Base-by-base conservation (phyloP, 1,140 invertebrate genomes). In the Ostrea edulis region DNA sequence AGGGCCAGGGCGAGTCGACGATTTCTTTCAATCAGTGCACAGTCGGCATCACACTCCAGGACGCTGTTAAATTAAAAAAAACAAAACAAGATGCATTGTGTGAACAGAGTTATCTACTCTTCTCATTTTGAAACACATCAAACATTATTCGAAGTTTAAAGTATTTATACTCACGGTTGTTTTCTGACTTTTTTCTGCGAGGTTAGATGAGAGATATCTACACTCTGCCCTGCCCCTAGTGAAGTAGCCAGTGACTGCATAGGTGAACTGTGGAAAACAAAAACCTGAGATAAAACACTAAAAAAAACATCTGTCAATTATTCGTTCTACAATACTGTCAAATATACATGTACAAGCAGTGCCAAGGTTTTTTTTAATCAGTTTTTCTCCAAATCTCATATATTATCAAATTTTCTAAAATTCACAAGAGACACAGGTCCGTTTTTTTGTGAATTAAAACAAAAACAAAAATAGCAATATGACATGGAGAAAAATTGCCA, bases 21-120 rank as follows among this genome's bases (percentile, higher is more conserved):
- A 94, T 99, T 98, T 82, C 98, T 96, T 92, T 98, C 98, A 52
- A 98, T 95, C 77, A 97, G 93, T 84, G 97, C 96, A 94, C 98
- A 99, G 90, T 98, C 98, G 71, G 98, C 97, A 94, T 98, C 98
- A 95, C 98, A 99, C 89, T 99, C 97, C 90, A 99, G 17, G 97
- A 95, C 98, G 99, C 89, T 99, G 97, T 90, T 99, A 14, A 5
- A 44, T 44, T 54, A 54, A 51, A 53, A 14, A 51, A 53, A 17
- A 84, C 12, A 84, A n/a, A n/a, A n/a, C 35, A 44, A 2, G 35
- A 44, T 44, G 35, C 35, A 44, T 5, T 5, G 35, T 44, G 35
- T 44, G 1, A 1, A 44, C 35, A 44, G 5, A 44, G 35, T 44
- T 44, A 44, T 44, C 35, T 44, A 44, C 35, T 44, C 5, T 44